Evolutionary conservation across 2,888 invertebrate genomes (phyloP).

Genomic region (Bombyx huttoni): DNA sequence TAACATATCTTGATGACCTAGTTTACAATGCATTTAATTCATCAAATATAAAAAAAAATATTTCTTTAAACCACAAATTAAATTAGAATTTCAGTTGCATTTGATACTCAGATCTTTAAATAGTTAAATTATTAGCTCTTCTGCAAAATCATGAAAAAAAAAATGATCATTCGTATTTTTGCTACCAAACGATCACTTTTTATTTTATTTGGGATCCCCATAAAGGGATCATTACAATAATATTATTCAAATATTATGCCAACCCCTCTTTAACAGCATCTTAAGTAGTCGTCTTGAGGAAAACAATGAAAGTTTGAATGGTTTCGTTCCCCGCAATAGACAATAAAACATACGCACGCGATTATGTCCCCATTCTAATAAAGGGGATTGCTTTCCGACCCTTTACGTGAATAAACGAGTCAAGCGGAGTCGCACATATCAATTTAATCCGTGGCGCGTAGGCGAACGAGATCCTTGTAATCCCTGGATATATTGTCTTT

Average conservation of each 20-base stretch:
- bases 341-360: constrained; percentile 52
- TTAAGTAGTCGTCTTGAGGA: constrained; percentile 35
- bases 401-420: constrained; percentile 62
- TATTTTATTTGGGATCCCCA: not conserved
- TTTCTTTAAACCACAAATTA: too few species aligned
- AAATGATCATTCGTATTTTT: not conserved
- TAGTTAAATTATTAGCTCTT: not conserved
- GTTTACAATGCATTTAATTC: not conserved
- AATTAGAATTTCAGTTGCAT: not conserved
- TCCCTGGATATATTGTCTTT: constrained; percentile 45
- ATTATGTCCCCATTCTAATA: constrained; percentile 58
- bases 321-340: constrained; percentile 29
- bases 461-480: constrained; percentile 54
- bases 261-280: constrained; percentile 25
- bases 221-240: constrained; percentile 12
- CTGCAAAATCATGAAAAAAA: not conserved
- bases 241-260: constrained; percentile 16
- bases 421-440: constrained; percentile 56
- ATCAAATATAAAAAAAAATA: constrained; percentile 4
- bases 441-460: constrained; percentile 58
- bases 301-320: constrained; percentile 41
- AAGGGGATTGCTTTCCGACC: constrained; percentile 57
- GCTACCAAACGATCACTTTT: not conserved
- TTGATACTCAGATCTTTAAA: not conserved
- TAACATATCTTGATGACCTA: not conserved